A percentile compares a stretch with the other conserved stretches of the same genome.
These are phyloP conservation scores for Blomia tropicalis DNA, from an alignment of 2,888 invertebrate genomes.

Conservation along the genomic window DNA sequence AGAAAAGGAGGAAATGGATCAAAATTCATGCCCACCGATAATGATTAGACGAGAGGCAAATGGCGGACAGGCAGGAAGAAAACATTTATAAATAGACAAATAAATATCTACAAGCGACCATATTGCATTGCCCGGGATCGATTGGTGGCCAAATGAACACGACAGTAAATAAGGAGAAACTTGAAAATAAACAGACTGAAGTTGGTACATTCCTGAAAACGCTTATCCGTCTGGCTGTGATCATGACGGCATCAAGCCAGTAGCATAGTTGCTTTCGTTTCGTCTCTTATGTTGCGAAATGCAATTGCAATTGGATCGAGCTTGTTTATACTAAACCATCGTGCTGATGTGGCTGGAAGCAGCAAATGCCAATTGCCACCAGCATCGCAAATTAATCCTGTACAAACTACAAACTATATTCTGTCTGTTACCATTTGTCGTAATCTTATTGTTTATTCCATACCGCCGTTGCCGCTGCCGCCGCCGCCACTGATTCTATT, in stretches of 20 bases:
- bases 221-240: not conserved
- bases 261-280: not conserved
- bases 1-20: not conserved
- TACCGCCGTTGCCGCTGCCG: no score
- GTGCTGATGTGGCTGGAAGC: no score
- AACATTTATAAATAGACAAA: constrained; percentile 3
- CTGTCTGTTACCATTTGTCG: no score
- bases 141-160: not conserved
- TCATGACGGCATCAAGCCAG: not conserved
- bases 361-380: not conserved
- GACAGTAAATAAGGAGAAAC: constrained; percentile 15
- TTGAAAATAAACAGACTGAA: constrained; percentile 1
- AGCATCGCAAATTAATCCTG: no score
- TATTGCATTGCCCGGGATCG: not conserved
- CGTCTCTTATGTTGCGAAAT: not conserved
- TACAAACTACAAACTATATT: no score
- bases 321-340: constrained; percentile 1
- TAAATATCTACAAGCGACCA: not conserved
- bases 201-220: not conserved
- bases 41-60: not conserved
- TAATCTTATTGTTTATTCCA: no score
- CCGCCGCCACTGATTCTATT: no score
- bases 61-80: not conserved
- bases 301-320: constrained; percentile 11
- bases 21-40: not conserved